These are phyloP conservation scores for Odontesthes bonariensis DNA, from an alignment of 2,113 vertebrate genomes.

Conservation along the genomic window DNA sequence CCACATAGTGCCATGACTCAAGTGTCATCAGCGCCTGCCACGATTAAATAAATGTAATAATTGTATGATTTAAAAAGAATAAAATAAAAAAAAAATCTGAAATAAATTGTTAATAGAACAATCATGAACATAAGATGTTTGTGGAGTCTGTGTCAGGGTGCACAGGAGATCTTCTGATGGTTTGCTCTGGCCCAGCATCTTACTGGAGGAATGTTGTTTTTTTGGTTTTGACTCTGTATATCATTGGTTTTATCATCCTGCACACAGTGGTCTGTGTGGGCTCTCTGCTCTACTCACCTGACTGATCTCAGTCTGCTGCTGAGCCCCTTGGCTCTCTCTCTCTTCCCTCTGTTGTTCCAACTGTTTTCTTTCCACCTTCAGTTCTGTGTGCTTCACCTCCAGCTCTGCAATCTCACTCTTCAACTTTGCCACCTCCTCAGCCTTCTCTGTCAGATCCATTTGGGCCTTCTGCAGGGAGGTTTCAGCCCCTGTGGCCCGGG, in stretches of 20 bases:
- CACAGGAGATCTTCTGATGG: not conserved
- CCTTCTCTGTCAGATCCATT: conserved; percentile 86
- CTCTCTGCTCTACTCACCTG: conserved; percentile 82
- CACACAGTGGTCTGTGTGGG: not conserved
- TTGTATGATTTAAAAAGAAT: too few relatives aligned
- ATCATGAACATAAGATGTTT: not conserved
- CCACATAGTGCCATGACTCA: too few relatives aligned
- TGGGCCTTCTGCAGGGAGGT: conserved; percentile 86
- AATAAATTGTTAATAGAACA: too few relatives aligned
- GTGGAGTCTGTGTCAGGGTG: not conserved
- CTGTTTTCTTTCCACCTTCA: conserved; percentile 94
- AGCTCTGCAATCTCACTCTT: conserved; percentile 89
- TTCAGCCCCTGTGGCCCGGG: conserved; percentile 84
- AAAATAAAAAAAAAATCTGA: too few relatives aligned
- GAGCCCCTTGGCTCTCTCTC: conserved; percentile 90
- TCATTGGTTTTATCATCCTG: not conserved
- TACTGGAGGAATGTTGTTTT: not conserved
- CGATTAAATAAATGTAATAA: too few relatives aligned
- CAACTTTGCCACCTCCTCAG: conserved; percentile 85
- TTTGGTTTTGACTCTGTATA: not conserved
- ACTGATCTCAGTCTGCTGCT: conserved; percentile 93
- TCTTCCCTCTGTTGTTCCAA: conserved; percentile 94
- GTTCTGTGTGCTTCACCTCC: conserved; percentile 90
- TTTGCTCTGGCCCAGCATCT: not conserved
- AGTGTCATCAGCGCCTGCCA: too few relatives aligned